Evolutionary conservation across 2,888 invertebrate species (phyloP).

Genomic region (Leptura quadrifasciata): DNA sequence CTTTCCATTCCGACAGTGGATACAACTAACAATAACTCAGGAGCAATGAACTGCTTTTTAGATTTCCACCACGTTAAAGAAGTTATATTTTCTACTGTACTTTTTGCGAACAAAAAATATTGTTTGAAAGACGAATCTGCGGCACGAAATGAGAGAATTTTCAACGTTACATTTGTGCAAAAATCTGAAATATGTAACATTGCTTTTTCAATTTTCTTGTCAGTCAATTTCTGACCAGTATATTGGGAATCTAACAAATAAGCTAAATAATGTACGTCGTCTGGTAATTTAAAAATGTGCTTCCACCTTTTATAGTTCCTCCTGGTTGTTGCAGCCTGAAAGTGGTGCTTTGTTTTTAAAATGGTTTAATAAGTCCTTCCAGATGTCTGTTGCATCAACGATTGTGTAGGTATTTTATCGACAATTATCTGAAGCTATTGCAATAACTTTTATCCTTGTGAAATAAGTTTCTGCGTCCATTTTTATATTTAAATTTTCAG

Average conservation of each 20-base stretch:
- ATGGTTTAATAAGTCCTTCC: background rate
- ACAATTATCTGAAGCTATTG: background rate
- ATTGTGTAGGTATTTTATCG: background rate
- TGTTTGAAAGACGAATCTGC: background rate
- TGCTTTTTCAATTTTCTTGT: background rate
- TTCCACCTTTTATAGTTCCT: background rate
- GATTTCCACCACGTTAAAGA: constrained; percentile 3
- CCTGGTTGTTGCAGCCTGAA: background rate
- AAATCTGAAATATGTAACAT: constrained; percentile 4
- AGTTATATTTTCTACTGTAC: background rate
- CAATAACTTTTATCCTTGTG: background rate
- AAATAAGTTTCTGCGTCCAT: too few relatives aligned
- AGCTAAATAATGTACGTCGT: background rate
- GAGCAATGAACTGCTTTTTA: background rate
- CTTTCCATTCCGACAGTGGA: constrained; percentile 4
- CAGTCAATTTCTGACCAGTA: too few relatives aligned
- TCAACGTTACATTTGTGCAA: background rate
- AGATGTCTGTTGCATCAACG: background rate
- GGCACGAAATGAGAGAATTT: constrained; percentile 13
- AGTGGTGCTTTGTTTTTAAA: background rate
- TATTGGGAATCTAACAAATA: too few relatives aligned
- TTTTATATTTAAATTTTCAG: too few relatives aligned
- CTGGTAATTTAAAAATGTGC: background rate
- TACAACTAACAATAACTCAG: constrained; percentile 2
- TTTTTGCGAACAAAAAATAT: background rate